A percentile compares a stretch with the other conserved stretches of the same genome.
phyloP scores from a whole-genome alignment of 2,113 vertebrate genomes.

The Pholis gunnellus region DNA sequence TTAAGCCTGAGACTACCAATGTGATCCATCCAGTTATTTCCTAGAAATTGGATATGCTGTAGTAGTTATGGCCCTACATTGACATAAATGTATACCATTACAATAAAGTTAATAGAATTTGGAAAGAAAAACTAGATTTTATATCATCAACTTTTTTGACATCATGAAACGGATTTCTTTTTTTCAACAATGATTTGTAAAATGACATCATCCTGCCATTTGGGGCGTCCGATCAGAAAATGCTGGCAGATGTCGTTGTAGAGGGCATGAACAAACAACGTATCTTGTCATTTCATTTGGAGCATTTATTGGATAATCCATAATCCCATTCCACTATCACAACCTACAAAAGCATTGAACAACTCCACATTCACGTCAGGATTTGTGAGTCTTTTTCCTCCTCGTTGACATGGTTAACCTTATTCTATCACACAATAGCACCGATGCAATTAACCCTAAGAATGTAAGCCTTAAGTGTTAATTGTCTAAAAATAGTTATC shows the following conservation, averaged over 20 bases:
- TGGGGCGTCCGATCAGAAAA: background rate
- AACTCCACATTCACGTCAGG: slow-evolving; percentile 38
- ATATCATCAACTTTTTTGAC: background rate
- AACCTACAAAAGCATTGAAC: slow-evolving; percentile 30
- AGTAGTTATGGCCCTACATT: background rate
- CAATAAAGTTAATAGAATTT: background rate
- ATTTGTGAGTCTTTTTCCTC: slow-evolving; percentile 42
- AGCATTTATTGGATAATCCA: background rate
- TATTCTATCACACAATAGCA: slow-evolving; percentile 67
- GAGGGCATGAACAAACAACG: background rate
- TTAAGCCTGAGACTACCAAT: background rate
- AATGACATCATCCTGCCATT: background rate
- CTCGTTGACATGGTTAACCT: slow-evolving; percentile 65
- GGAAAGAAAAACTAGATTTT: background rate
- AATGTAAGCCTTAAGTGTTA: slow-evolving; percentile 70
- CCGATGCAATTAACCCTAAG: slow-evolving; percentile 77
- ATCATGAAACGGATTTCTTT: background rate
- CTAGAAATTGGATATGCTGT: background rate
- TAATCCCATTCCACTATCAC: background rate
- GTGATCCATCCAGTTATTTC: background rate
- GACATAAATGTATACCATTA: background rate
- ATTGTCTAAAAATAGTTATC: slow-evolving; percentile 79
- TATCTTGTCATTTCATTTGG: background rate
- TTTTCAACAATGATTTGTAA: background rate
- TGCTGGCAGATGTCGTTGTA: background rate